Base-by-base conservation (phyloP, 2,797 vertebrate species). In the Oryzias dopingdopingensis region DNA sequence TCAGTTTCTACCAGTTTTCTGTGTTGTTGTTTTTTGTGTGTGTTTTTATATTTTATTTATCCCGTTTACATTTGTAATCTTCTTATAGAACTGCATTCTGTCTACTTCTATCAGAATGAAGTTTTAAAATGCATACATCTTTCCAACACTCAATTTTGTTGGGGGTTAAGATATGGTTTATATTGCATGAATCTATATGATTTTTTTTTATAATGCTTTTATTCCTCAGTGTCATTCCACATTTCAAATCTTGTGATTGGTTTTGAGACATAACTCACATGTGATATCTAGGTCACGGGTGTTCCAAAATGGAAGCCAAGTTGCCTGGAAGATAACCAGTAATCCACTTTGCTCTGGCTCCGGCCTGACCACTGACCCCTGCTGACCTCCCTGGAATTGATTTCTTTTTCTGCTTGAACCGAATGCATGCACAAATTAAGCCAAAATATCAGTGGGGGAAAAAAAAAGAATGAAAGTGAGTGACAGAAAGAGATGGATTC, bases 321-420 rank as follows among this genome's bases (percentile, higher is more conserved):
- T 89, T 88, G 85, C 75, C 76, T 84, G 89, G 90, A 92, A 90
- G 92, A 94, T 92, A 90, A 94, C 92, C 89, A 94, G 90, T 92
- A 92, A 87, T 94, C 93, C 91, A 90, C 90, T 90, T 87, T 86
- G 80, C 87, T 90, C 88, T 76, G 82, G 79, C 83, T 86, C 73
- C 79, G 83, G 91, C 86, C 89, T 84, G 81, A 81, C 68, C 86
- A 44, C 75, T 93, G 93, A 96, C 94, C 95, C 89, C 67, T 57
- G 80, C 86, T 94, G 93, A 96, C 95, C 94, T 93, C 88, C 82
- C 67, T 83, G 89, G 94, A 97, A 98, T 95, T 92, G 93, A 96
- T 96, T 96, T 29, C 3, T 26, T 26, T 37, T 94, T 94, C 91
- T 81, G 90, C 92, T 93, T 93, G 90, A 93, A 95, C 87, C 92